Evolutionary conservation across 2,113 vertebrate species (phyloP), one percentile per base, ranked within the genome.

Genomic region (Sprattus sprattus): DNA sequence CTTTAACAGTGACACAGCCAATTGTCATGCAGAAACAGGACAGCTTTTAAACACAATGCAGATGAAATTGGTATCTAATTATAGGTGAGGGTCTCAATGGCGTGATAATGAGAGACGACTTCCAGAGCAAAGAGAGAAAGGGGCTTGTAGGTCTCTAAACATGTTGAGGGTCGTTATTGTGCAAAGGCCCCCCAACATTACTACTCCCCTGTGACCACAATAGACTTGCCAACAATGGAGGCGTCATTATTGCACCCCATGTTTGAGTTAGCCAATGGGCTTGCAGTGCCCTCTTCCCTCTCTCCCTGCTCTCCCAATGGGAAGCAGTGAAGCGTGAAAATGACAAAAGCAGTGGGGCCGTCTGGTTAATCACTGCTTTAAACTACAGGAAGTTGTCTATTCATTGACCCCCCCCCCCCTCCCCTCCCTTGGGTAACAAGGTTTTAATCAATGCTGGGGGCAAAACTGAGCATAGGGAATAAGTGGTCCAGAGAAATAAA

Each of bases 371-470:
- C 93, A 93, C 84, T 85, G 93, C 91, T 90, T 93, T 93, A 94
- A 93, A 94, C 89, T 93, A 91, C 92, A 94, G 92, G 92, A 94
- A 92, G 91, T 91, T 82, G 91, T 92, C 91, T 91, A 88, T 94
- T 92, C 88, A 94, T 81, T 90, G 90, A 94, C 85, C 88, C 90
- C 10, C 71, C 0, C 28, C 10, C 71, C 25, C 28, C 3, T 2
- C 32, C 32, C 89, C 87, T 84, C 88, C 86, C 85, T 90, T 87
- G 80, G 92, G 92, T 91, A 88, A 89, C 82, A 45, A 52, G 87
- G 86, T 86, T 89, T 86, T 88, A 92, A 86, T 92, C 88, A 90
- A 87, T 81, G 90, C 71, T 82, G 89, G 88, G 28, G 15, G 9
- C 13, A 39, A 8, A 11, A 4, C 22, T 6, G 0, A 67, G 22